Base-by-base conservation (phyloP, 2,797 vertebrate species). In the Gymnocypris eckloni region DNA sequence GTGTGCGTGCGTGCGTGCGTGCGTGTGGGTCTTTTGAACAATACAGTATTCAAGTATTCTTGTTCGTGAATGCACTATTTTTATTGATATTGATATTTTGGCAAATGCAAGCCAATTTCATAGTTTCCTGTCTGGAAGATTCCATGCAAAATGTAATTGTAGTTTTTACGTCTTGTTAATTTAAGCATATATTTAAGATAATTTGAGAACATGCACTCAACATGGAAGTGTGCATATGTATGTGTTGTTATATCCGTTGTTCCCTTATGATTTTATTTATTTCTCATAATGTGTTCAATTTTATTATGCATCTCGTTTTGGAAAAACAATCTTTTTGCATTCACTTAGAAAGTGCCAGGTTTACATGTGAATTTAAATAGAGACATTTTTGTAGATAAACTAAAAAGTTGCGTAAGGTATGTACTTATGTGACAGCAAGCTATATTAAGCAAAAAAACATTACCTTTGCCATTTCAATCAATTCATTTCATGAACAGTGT, bases 381-480 rank as follows among this genome's bases (percentile, higher is more conserved):
- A 84, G 33, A 87, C 22, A 41, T 72, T 82, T 87, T 86, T 81
- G 81, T 87, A 90, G 81, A 88, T 80, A 71, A 83, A 85, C 79
- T 56, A 75, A 88, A 76, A 86, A 85, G 87, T 90, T 89, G 86
- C 88, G 88, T 90, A 88, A 90, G 56, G 89, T 90, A 87, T 86
- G 86, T 89, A 90, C 84, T 87, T 89, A 89, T 90, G 89, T 90
- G 76, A 90, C 89, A 90, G 89, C 89, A 90, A 90, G 89, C 89
- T 90, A 87, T 89, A 90, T 70, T 82, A 90, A 90, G 89, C 89
- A 90, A 90, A 90, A 90, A 90, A 90, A 79, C 89, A 89, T 90
- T 87, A 89, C 86, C 87, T 59, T 82, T 77, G 83, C 11, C 86
- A 90, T 88, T 86, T 86, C 69, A 77, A 76, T 79, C 20, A 66